Evolutionary conservation across 2,797 vertebrate species (phyloP), one percentile per base, ranked within the genome.

Genomic region (Leuciscus waleckii): DNA sequence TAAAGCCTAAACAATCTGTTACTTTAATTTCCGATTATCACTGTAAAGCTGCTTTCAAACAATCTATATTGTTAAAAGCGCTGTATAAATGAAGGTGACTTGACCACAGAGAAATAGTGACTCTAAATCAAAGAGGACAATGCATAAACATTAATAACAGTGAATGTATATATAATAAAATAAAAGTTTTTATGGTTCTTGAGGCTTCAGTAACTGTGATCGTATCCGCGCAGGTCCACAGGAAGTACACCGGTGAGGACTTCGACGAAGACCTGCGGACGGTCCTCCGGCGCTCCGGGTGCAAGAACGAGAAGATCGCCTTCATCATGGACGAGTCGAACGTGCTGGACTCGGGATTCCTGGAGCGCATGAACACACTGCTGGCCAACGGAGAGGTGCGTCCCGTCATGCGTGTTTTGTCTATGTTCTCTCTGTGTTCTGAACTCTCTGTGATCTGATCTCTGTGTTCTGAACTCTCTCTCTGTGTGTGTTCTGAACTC

Each of bases 311-410:
- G 88, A 99, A 99, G 92, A 99, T 99, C 7, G 98, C 98, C 1
- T 99, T 99, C 90, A 99, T 99, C 90, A 99, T 99, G 98, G 98
- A 99, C 69, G 98, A 99, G 76, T 99, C 98, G 51, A 99, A 99
- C 0, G 98, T 99, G 51, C 90, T 99, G 74, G 98, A 99, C 89
- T 99, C 98, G 13, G 98, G 98, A 46, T 99, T 99, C 92, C 94
- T 99, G 88, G 98, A 99, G 93, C 96, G 98, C 87, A 99, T 99
- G 98, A 99, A 99, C 90, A 99, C 98, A 1, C 94, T 99, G 67
- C 92, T 99, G 91, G 98, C 98, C 91, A 99, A 99, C 0, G 98
- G 98, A 93, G 98, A 99, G 96, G 98, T 90, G 70, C 35, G 76
- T 5, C 26, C 6, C 21, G 1, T 49, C 5, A 0, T 7, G 58